Base-by-base conservation (phyloP, 2,888 invertebrate species). In the Acanthosepion pharaonis region DNA sequence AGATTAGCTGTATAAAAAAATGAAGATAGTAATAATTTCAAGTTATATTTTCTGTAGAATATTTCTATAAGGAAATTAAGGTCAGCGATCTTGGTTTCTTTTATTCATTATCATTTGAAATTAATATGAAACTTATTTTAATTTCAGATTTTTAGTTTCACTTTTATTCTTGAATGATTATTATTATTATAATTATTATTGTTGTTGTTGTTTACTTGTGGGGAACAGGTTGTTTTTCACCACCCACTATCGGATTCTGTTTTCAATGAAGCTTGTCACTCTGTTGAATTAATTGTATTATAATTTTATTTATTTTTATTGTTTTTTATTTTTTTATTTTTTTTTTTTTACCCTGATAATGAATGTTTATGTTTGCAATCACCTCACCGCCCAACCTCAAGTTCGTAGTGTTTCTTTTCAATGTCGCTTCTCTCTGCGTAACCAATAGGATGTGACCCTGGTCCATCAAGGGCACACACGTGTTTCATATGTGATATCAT, bases 381-480 rank as follows among this genome's bases (percentile, higher is more conserved):
- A n/a, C 18, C 78, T n/a, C 78, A n/a, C n/a, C 6, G 0, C n/a
- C n/a, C 1, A 1, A 11, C n/a, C n/a, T 78, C n/a, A 11, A n/a
- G 5, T 23, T 8, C 1, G 33, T 2, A 33, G 78, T 78, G 78
- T 78, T 20, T 59, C 15, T n/a, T 78, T n/a, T 9, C n/a, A 78
- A 78, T 78, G 78, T 78, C n/a, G 78, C 78, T 78, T 33, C 9
- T 78, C n/a, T 78, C 78, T 78, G 78, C n/a, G 78, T 78, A 78
- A 78, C 78, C 78, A 78, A 78, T 78, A 33, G n/a, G 23, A n/a
- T n/a, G 78, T n/a, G n/a, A 33, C n/a, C 78, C 78, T 78, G 78
- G n/a, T 78, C 78, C n/a, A 78, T 78, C n/a, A 78, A 78, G 78
- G 78, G n/a, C 78, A 78, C 78, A 78, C 78, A n/a, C n/a, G 78